Base-by-base conservation (phyloP, 2,888 invertebrate genomes). In the Megalurothrips usitatus region DNA sequence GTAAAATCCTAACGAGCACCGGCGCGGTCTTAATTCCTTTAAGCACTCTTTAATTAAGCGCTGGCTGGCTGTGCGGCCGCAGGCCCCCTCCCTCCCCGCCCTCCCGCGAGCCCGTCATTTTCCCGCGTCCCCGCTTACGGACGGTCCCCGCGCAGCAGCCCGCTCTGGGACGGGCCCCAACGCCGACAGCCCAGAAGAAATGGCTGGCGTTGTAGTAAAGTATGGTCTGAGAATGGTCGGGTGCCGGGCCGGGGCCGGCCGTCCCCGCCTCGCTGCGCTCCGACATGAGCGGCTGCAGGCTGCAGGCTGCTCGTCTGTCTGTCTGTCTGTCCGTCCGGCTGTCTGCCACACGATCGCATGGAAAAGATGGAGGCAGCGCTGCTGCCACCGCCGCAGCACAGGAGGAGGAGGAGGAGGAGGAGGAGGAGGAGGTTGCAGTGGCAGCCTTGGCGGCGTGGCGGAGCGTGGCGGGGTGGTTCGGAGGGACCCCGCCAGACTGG, bases 281-380 rank as follows among this genome's bases (percentile, higher is more conserved):
- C 68, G 23, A 26, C 68, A 26, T 26, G 26, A 26, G 68, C 34
- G 34, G 34, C 34, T 43, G 34, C 34, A 43, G 34, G 34, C 58
- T 58, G 58, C 34, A 43, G 68, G 0, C 23, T 2, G 68, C 12
- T 26, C 23, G 68, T 26, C 68, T 10, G 68, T 75, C 68, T 10
- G 68, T 11, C 68, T 10, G 68, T 75, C 68, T 26, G 26, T 58
- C 58, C 58, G 68, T 12, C 68, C 68, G 68, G 8, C 68, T 26
- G 26, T 26, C 68, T 26, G 23, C 68, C 82, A 79, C 81, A 82
- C 82, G 79, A 82, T 82, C 82, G 83, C 82, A 83, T 82, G 82
- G 83, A 82, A 82, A 84, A 83, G 84, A 84, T 84, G 84, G 84
- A 84, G 84, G 84, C 83, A 82, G 82, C 82, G 58, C 68, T 34